Percentiles rank a stretch among this genome's conserved stretches.
These are phyloP conservation scores for Premnoplex brunnescens DNA, from an alignment of 2,797 vertebrate genomes.

Conservation along the genomic window DNA sequence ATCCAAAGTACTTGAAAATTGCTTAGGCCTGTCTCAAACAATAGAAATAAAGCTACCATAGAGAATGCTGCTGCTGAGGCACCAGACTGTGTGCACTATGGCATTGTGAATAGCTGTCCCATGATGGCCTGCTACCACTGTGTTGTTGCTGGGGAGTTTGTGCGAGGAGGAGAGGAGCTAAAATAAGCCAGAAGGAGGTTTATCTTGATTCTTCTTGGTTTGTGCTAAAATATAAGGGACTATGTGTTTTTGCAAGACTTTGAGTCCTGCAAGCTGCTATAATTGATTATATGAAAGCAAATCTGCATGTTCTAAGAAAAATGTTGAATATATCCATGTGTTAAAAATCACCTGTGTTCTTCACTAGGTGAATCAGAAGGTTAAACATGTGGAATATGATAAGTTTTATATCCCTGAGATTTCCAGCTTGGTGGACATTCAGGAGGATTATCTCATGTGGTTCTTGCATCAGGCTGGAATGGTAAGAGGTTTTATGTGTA, in stretches of 20 bases:
- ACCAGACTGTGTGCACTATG: not conserved
- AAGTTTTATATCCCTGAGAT: slow-evolving; percentile 95
- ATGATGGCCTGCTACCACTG: not conserved
- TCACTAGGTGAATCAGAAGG: slow-evolving; percentile 91
- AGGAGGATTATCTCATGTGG: slow-evolving; percentile 99
- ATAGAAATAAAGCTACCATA: not conserved
- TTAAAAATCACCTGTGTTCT: not conserved
- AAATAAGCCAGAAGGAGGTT: not conserved
- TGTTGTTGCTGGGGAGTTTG: not conserved
- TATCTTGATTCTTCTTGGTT: not conserved
- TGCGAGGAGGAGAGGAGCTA: not conserved
- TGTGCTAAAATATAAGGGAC: not conserved
- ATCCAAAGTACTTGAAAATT: not conserved
- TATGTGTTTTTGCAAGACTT: not conserved
- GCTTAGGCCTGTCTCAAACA: not conserved
- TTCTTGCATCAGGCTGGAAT: slow-evolving; percentile 93
- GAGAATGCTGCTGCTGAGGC: not conserved
- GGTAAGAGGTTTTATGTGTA: slow-evolving; percentile 78
- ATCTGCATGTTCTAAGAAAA: not conserved
- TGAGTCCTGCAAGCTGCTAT: not conserved
- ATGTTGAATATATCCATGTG: not conserved
- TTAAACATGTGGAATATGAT: slow-evolving; percentile 91
- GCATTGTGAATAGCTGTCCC: not conserved
- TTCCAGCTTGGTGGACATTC: slow-evolving; percentile 93
- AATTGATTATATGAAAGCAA: not conserved